These are phyloP conservation scores for Nannobrachium achirus DNA, from an alignment of 2,113 vertebrate genomes.

Conservation along the genomic window DNA sequence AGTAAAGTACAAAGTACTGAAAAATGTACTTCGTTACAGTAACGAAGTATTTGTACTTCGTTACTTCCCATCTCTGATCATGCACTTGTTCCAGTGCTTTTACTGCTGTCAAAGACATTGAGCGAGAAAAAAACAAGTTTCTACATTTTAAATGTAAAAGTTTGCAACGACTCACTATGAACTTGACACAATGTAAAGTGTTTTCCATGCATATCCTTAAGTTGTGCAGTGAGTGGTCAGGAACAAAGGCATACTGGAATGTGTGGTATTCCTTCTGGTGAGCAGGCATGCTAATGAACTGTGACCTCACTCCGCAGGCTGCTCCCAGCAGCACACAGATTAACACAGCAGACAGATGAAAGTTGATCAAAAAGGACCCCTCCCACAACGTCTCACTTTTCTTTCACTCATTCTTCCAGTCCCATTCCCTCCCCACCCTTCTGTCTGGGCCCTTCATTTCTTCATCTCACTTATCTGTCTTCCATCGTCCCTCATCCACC, in stretches of 20 bases:
- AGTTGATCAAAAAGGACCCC: slow-evolving; percentile 3
- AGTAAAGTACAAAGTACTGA: too few relatives aligned
- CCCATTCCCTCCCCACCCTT: background rate
- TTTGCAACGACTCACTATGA: too few relatives aligned
- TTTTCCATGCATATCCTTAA: slow-evolving; percentile 18
- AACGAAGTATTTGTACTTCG: too few relatives aligned
- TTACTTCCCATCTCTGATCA: too few relatives aligned
- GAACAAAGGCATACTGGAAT: slow-evolving; percentile 48
- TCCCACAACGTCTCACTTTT: background rate
- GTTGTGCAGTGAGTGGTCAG: slow-evolving; percentile 9
- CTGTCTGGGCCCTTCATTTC: background rate
- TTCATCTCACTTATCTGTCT: background rate
- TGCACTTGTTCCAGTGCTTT: background rate
- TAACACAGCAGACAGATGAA: slow-evolving; percentile 4
- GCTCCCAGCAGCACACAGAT: slow-evolving; percentile 15
- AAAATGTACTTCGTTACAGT: too few relatives aligned
- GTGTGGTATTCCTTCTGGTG: slow-evolving; percentile 42
- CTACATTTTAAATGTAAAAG: too few relatives aligned
- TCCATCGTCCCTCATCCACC: background rate
- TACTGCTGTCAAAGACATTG: background rate
- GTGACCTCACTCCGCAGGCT: slow-evolving; percentile 30
- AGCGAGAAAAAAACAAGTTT: too few relatives aligned
- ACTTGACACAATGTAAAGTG: slow-evolving; percentile 12
- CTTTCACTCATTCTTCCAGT: background rate
- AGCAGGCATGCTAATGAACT: slow-evolving; percentile 49